Percentiles rank a stretch among this genome's conserved stretches.
Evolutionary conservation across 2,113 vertebrate species (phyloP).

Genomic region (Trachemys scripta): DNA sequence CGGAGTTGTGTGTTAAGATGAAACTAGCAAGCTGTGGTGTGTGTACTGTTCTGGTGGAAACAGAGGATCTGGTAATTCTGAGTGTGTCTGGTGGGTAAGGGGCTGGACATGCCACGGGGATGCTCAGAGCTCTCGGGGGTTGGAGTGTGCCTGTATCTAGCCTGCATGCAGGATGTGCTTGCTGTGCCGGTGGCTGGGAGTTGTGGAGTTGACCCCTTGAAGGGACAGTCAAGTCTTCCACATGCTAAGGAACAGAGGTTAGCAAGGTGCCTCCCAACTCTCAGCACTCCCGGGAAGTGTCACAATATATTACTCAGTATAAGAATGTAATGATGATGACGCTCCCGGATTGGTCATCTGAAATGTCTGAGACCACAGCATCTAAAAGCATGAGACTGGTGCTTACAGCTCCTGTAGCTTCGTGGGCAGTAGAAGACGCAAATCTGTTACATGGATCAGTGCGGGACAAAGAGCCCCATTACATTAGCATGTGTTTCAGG

Average conservation of each 20-base stretch:
- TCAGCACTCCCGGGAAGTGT: neutral
- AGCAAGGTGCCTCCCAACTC: neutral
- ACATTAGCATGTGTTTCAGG: rapidly evolving
- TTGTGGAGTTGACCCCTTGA: neutral
- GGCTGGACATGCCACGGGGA: neutral
- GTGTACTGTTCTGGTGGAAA: neutral
- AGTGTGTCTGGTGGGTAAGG: neutral
- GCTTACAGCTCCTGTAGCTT: neutral
- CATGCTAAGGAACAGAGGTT: neutral
- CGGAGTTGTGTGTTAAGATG: neutral
- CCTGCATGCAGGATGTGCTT: neutral
- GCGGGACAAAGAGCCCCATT: rapidly evolving
- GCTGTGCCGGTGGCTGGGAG: neutral
- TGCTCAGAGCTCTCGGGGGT: neutral
- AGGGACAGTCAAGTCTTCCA: too few relatives aligned
- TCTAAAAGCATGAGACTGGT: neutral
- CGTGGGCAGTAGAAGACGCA: rapidly evolving
- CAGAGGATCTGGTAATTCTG: neutral
- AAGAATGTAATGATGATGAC: neutral
- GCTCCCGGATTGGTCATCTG: rapidly evolving
- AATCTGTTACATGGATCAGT: neutral
- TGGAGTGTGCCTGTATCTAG: neutral
- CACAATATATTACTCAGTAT: neutral
- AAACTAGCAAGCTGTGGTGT: too few relatives aligned
- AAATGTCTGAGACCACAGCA: rapidly evolving